These are phyloP conservation scores for Esox niger DNA, from an alignment of 2,113 vertebrate species.

Conservation along the genomic window DNA sequence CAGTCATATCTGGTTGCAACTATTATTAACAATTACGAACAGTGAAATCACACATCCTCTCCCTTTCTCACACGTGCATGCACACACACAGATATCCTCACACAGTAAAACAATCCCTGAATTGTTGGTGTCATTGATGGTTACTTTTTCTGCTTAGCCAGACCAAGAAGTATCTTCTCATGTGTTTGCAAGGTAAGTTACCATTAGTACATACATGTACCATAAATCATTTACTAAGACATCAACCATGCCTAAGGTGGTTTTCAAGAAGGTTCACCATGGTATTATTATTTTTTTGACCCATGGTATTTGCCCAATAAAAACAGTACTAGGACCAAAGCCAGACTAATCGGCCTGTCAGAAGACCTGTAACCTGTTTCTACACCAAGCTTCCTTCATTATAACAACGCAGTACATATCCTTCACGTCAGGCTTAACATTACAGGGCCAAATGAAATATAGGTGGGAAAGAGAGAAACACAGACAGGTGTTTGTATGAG, in stretches of 20 bases:
- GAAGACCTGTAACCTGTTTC: too few species aligned
- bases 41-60: not conserved
- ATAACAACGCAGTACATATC: too few species aligned
- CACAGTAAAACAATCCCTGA: not conserved
- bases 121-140: not conserved
- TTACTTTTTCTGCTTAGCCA: constrained; percentile 26
- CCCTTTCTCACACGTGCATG: too few species aligned
- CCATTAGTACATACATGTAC: constrained; percentile 11
- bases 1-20: constrained; percentile 15
- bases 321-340: too few species aligned
- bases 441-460: too few species aligned
- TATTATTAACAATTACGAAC: not conserved
- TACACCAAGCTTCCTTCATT: too few species aligned
- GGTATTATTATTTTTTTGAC: too few species aligned
- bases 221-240: constrained; percentile 33
- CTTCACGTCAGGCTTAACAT: too few species aligned
- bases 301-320: constrained; percentile 15
- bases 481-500: not conserved
- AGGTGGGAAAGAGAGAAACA: not conserved
- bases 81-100: not conserved
- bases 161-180: constrained; percentile 1
- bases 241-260: not conserved
- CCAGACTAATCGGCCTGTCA: too few species aligned
- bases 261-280: not conserved
- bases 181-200: constrained; percentile 20